phyloP scores from a whole-genome alignment of 2,113 vertebrate genomes.

The Hystrix cristata region DNA sequence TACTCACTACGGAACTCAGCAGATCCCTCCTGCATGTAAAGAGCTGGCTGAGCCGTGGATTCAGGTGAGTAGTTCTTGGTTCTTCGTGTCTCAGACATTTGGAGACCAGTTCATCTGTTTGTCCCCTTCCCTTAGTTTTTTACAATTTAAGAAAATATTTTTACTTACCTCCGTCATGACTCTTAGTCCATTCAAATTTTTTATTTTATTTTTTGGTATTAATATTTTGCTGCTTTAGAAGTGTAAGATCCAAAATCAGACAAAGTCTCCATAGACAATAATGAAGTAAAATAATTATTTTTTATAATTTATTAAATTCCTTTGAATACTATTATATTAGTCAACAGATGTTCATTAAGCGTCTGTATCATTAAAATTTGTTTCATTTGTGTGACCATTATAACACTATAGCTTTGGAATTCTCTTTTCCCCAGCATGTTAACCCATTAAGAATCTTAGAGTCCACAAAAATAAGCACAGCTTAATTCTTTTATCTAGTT shows the following conservation, averaged over 20 bases:
- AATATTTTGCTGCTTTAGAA: not conserved
- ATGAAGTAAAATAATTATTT: slow-evolving; percentile 25
- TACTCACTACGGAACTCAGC: slow-evolving; percentile 93
- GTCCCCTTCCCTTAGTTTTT: not conserved
- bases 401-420: not conserved
- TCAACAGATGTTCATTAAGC: not conserved
- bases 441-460: not conserved
- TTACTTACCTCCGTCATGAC: not conserved
- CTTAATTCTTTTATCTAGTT: not conserved
- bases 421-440: not conserved
- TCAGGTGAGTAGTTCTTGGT: slow-evolving; percentile 87
- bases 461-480: not conserved
- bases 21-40: slow-evolving; percentile 92
- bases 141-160: not conserved
- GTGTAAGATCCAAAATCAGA: not conserved
- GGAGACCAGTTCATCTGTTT: not conserved
- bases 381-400: not conserved
- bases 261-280: not conserved
- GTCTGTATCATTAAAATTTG: not conserved
- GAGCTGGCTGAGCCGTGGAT: slow-evolving; percentile 95
- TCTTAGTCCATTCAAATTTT: not conserved
- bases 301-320: not conserved
- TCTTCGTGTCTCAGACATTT: slow-evolving; percentile 37
- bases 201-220: not conserved
- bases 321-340: not conserved